Base-by-base conservation (phyloP, 2,888 invertebrate species). In the Atethmia centrago region DNA sequence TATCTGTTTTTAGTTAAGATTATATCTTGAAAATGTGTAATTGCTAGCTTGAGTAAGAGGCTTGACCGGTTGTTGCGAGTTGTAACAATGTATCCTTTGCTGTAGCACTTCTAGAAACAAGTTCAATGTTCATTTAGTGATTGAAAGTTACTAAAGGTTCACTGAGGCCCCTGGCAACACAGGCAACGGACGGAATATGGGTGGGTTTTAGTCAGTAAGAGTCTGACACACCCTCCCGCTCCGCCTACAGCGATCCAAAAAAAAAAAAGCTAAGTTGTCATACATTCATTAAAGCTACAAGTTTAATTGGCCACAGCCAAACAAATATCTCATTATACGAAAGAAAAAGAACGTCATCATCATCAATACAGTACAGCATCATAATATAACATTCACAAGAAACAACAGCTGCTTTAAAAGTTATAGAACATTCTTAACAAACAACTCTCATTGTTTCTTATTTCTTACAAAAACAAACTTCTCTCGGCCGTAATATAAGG, bases 401-500 rank as follows among this genome's bases (percentile, higher is more conserved):
- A 75, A 85, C 86, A 88, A 82, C 88, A 89, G 83, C 85, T 87
- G 88, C 77, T 82, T 85, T 83, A 85, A 86, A 86, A 88, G 83
- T 83, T 80, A 73, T 77, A 85, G 85, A 89, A 90, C 92, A 89
- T 91, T 91, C 81, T 71, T 69, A 89, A 90, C 89, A 90, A 91
- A 87, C 90, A 91, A 91, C 87, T 88, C 87, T 87, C 90, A 89
- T 92, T 93, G 93, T 93, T 93, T 91, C 91, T 91, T 90, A 91
- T 92, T 92, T 90, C 89, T 88, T 86, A 89, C 89, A 89, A 91
- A 92, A 94, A 92, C 92, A 93, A 93, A 92, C 88, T 93, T 93
- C 82, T 79, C 72, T 82, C 80, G 86, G 86, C 89, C 87, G 89
- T 91, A 90, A 92, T 90, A 93, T 92, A 90, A 90, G 92, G 92